A percentile compares a stretch with the other conserved stretches of the same genome.
phyloP scores from a whole-genome alignment of 2,797 vertebrate genomes.

The Xenentodon cancila region DNA sequence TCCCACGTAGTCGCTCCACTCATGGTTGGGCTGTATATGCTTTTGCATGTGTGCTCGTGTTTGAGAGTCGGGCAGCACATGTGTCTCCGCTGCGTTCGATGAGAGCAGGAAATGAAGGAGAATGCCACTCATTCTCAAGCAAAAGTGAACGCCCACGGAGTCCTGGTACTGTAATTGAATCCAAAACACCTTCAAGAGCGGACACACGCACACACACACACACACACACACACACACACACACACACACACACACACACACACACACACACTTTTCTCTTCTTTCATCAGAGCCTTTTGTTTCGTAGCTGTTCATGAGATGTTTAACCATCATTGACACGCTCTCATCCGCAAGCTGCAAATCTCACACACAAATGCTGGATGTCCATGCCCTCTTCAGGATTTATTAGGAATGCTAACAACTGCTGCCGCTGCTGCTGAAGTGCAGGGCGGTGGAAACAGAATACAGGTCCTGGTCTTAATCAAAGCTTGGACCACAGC shows the following conservation, averaged over 20 bases:
- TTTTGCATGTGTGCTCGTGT: constrained; percentile 27
- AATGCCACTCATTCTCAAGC: constrained; percentile 81
- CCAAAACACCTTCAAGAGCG: constrained; percentile 47
- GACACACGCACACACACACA: constrained; percentile 21
- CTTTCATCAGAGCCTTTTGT: constrained; percentile 41
- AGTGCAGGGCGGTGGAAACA: constrained; percentile 64
- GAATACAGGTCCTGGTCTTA: constrained; percentile 67
- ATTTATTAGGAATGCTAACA: constrained; percentile 45
- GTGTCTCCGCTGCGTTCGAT: constrained; percentile 46
- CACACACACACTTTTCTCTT: constrained; percentile 11
- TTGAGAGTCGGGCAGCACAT: constrained; percentile 40
- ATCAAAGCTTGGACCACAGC: constrained; percentile 68
- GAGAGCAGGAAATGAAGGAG: constrained; percentile 82
- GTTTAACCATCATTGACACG: constrained; percentile 6
- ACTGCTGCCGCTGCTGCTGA: constrained; percentile 61
- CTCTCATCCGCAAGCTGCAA: constrained; percentile 31
- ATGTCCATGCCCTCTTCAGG: constrained; percentile 13
- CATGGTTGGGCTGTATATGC: constrained; percentile 6
- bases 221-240: constrained; percentile 18
- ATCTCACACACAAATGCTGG: constrained; percentile 21
- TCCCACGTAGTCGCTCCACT: not conserved
- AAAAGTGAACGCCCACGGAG: constrained; percentile 68
- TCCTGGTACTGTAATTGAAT: constrained; percentile 66
- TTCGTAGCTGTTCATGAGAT: constrained; percentile 12
- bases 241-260: constrained; percentile 21